Conservation (phyloP, 2,113 vertebrate genomes). For the Scatophagus argus region DNA sequence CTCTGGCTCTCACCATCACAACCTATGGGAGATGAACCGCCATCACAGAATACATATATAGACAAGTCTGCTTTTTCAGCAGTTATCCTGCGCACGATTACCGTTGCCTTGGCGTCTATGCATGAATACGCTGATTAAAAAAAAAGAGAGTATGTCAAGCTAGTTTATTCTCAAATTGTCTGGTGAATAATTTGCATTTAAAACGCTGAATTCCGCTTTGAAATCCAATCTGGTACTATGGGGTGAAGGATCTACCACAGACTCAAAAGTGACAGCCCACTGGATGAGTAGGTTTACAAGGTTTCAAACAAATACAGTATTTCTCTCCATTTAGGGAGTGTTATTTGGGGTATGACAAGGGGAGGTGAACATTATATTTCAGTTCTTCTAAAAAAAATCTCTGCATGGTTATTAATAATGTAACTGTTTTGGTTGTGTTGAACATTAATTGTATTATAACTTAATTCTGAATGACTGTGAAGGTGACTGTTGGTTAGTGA, state of each 20-base stretch:
- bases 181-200: slow-evolving; percentile 38
- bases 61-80: slow-evolving; percentile 16
- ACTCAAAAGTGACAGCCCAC: neutral
- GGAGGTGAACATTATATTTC: too few species aligned
- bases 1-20: slow-evolving; percentile 1
- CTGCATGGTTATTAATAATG: too few species aligned
- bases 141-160: neutral
- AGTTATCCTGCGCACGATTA: slow-evolving; percentile 6
- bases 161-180: slow-evolving; percentile 20
- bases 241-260: neutral
- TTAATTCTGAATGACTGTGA: neutral
- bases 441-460: neutral
- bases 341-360: neutral
- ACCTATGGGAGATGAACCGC: slow-evolving; percentile 17
- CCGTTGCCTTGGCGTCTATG: slow-evolving; percentile 5
- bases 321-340: neutral
- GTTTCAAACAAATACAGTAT: neutral
- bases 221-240: neutral
- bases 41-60: slow-evolving; percentile 12
- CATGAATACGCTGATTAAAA: slow-evolving; percentile 12
- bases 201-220: slow-evolving; percentile 8
- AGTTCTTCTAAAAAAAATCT: too few species aligned
- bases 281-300: neutral
- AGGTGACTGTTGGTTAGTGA: neutral
- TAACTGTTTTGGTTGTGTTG: neutral